Evolutionary conservation across 2,888 invertebrate genomes (phyloP), one percentile per base, ranked within the genome.

Genomic region (Pseudanteris insignis): DNA sequence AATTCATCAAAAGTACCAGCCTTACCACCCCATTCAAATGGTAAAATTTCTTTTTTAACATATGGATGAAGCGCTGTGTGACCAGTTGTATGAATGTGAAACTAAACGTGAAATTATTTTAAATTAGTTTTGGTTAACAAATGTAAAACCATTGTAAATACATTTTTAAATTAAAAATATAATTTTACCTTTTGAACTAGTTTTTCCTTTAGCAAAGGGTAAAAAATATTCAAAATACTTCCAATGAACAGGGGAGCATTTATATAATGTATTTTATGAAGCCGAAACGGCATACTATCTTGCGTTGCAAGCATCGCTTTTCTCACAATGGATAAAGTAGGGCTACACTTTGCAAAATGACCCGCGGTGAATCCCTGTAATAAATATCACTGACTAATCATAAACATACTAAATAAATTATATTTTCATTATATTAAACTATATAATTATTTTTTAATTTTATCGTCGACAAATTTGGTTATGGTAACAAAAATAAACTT

Each of bases 21-120:
- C 43, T 77, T 76, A 6, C 82, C 83, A 24, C 82, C 83, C 72
- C 79, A 82, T 63, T 83, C 83, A 2, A 73, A 73, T 0, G 82
- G 82, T 13, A 83, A 67, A 30, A 81, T 78, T 4, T 79, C 77
- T 34, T 74, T 78, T 10, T 81, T 74, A 34, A 82, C 68, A 43
- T 77, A 74, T 15, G 77, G 51, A 50, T 81, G 67, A 11, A 82
- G 70, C 28, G 78, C 78, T 43, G 81, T 78, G n/a, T 73, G 73
- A 0, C 72, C 75, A 0, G 75, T 77, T 1, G 77, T 76, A 34
- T 81, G 80, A 29, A 82, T 62, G 26, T 74, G 73, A 29, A 81
- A 73, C 81, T 81, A 58, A 18, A n/a, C n/a, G n/a, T n/a, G n/a
- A n/a, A n/a, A n/a, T n/a, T n/a, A n/a, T 18, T 18, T 18, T 4